Evolutionary conservation across 2,797 vertebrate species (phyloP).

Genomic region (Tenualosa thibaudeaui): DNA sequence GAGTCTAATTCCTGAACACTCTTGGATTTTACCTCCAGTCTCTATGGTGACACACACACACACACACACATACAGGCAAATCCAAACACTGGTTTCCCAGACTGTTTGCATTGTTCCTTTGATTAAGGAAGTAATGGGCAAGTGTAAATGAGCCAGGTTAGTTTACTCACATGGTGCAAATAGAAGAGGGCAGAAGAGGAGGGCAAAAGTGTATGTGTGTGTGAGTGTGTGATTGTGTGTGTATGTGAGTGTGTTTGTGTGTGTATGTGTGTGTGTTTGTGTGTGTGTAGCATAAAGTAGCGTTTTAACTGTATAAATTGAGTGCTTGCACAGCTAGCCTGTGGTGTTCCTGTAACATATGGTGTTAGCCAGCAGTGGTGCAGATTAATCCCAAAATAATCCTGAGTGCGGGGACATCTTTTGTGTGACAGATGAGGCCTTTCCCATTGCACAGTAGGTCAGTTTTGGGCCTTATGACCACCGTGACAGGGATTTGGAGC

Average conservation of each 20-base stretch:
- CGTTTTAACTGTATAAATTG: conserved; percentile 40
- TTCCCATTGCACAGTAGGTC: neutral
- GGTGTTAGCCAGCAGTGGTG: conserved; percentile 1
- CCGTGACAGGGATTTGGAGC: conserved; percentile 47
- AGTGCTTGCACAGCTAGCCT: neutral
- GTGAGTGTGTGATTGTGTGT: neutral
- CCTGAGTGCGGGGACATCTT: neutral
- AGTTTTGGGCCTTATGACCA: neutral
- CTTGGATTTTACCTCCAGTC: neutral
- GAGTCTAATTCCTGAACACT: conserved; percentile 7
- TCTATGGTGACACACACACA: conserved; percentile 14
- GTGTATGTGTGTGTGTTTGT: neutral
- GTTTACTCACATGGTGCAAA: conserved; percentile 15
- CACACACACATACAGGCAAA: neutral
- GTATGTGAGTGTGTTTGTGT: no score
- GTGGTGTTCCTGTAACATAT: conserved; percentile 40
- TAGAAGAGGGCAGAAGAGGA: neutral
- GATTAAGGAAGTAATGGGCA: conserved; percentile 3
- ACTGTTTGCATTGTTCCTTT: neutral
- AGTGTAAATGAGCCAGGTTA: conserved; percentile 14
- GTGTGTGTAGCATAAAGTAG: conserved; percentile 41
- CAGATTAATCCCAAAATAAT: conserved; percentile 23
- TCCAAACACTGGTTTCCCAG: neutral
- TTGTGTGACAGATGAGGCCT: conserved; percentile 19
- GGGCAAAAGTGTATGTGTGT: neutral